A percentile compares a stretch with the other conserved stretches of the same genome.
Conservation (phyloP, 2,113 vertebrate species). For the Uropsilus gracilis region DNA sequence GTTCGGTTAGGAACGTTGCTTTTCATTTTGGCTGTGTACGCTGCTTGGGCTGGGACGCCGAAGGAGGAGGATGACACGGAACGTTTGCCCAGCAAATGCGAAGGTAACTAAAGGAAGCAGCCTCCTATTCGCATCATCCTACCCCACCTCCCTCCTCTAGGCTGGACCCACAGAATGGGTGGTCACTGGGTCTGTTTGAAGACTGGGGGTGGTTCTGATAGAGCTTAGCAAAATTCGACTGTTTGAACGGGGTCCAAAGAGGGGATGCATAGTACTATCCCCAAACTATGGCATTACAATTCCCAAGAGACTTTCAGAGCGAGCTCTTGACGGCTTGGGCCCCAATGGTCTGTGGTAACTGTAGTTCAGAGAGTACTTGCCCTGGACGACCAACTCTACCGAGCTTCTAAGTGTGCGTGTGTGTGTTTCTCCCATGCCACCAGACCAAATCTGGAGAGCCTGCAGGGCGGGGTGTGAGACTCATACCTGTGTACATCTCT, state of each 20-base stretch:
- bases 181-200: background rate
- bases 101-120: slow-evolving; percentile 84
- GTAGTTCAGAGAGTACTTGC: slow-evolving; percentile 13
- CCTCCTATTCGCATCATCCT: background rate
- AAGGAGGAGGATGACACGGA: slow-evolving; percentile 83
- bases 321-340: background rate
- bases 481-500: background rate
- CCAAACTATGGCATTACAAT: slow-evolving; percentile 16
- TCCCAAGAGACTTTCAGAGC: background rate
- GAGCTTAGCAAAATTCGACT: background rate
- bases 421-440: background rate
- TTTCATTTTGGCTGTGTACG: slow-evolving; percentile 54
- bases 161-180: background rate
- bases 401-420: background rate
- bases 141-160: background rate
- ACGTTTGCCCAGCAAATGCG: slow-evolving; percentile 91
- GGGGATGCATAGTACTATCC: background rate
- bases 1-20: slow-evolving; percentile 60
- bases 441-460: background rate
- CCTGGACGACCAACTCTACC: background rate
- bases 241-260: background rate
- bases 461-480: background rate
- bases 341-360: slow-evolving; percentile 39
- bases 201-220: background rate
- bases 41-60: slow-evolving; percentile 59